Conservation (phyloP, 2,888 invertebrate genomes). For the Pyrochroa serraticornis region DNA sequence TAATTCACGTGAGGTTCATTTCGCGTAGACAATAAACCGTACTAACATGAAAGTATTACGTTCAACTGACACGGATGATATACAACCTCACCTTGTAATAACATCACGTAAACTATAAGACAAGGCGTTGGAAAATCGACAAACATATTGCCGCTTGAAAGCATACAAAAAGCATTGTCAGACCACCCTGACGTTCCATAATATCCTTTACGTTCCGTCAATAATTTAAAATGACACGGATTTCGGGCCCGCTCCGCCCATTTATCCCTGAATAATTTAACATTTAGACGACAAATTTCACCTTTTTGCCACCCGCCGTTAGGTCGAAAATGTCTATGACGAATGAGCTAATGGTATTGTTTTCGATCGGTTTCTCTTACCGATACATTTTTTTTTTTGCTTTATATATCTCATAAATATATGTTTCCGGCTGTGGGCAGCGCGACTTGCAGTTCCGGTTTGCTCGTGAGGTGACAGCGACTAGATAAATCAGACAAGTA, state of each 20-base stretch:
- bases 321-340: slow-evolving; percentile 4
- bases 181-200: slow-evolving; percentile 27
- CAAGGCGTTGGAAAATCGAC: slow-evolving; percentile 48
- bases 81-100: slow-evolving; percentile 51
- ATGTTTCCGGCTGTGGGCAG: slow-evolving; percentile 22
- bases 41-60: slow-evolving; percentile 48
- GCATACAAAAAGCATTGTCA: slow-evolving; percentile 41
- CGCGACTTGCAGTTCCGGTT: slow-evolving; percentile 44
- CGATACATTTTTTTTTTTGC: slow-evolving; percentile 20
- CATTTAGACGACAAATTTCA: slow-evolving; percentile 22
- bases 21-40: slow-evolving; percentile 44
- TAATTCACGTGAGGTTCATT: slow-evolving; percentile 40
- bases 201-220: slow-evolving; percentile 32
- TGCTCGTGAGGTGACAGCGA: slow-evolving; percentile 43
- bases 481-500: slow-evolving; percentile 50
- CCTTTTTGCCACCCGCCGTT: neutral
- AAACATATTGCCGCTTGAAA: slow-evolving; percentile 45
- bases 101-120: slow-evolving; percentile 53
- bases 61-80: slow-evolving; percentile 50
- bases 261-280: slow-evolving; percentile 28
- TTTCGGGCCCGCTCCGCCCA: slow-evolving; percentile 18
- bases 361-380: slow-evolving; percentile 16
- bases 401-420: neutral
- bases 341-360: slow-evolving; percentile 22
- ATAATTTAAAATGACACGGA: slow-evolving; percentile 32